These are phyloP conservation scores for Andrena flavipes DNA, from an alignment of 2,888 invertebrate genomes.

Conservation along the genomic window DNA sequence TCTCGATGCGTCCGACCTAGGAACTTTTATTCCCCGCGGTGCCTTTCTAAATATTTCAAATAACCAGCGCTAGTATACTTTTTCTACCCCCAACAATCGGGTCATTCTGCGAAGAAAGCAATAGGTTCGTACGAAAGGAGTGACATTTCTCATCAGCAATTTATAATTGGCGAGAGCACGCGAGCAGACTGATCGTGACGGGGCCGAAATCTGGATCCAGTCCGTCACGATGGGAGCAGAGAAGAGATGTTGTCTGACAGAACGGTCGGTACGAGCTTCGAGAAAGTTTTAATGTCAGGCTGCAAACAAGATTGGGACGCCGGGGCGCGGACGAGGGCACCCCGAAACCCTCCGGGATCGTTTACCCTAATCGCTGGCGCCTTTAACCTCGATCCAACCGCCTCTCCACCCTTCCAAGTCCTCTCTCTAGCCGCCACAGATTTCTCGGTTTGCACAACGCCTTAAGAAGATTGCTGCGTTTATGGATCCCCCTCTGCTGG, in stretches of 20 bases:
- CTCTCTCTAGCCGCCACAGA: conserved; percentile 37
- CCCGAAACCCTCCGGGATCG: conserved; percentile 70
- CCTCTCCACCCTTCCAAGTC: conserved; percentile 23
- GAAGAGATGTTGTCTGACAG: conserved; percentile 31
- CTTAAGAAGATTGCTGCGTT: conserved; percentile 45
- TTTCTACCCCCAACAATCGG: too few species aligned
- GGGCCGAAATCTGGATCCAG: conserved; percentile 41
- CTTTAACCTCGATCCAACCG: conserved; percentile 60
- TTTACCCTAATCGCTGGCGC: conserved; percentile 74
- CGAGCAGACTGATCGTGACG: conserved; percentile 20
- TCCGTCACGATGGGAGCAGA: conserved; percentile 18
- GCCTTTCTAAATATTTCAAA: conserved; percentile 14
- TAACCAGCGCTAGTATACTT: background rate
- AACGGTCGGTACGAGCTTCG: conserved; percentile 45
- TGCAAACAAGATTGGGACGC: conserved; percentile 71
- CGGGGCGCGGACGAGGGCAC: conserved; percentile 11
- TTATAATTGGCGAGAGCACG: conserved; percentile 58
- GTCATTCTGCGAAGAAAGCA: too few species aligned
- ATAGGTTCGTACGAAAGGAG: background rate
- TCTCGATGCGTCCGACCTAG: background rate
- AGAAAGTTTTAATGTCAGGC: conserved; percentile 74
- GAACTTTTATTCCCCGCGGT: conserved; percentile 17
- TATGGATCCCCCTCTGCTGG: conserved; percentile 27
- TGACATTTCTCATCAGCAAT: conserved; percentile 28
- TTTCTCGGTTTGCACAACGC: conserved; percentile 64